Percentiles rank a stretch among this genome's conserved stretches.
These are phyloP conservation scores for Eudemis profundana DNA, from an alignment of 2,888 invertebrate genomes.

Conservation along the genomic window DNA sequence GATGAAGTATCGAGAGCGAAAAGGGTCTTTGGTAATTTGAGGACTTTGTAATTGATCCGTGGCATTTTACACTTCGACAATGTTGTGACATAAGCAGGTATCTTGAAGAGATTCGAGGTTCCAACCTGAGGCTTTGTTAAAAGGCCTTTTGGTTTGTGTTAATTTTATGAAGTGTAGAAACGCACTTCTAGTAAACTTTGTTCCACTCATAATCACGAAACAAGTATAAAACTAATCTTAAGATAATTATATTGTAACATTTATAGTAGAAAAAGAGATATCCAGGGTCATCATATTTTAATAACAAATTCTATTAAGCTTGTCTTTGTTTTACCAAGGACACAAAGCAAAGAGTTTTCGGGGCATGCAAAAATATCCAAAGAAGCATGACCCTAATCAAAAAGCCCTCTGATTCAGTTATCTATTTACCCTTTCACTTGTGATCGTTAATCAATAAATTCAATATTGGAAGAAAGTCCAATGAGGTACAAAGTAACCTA, in stretches of 20 bases:
- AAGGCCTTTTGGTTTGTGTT: background rate
- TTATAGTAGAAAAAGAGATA: no score
- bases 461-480: conserved; percentile 15
- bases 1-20: conserved; percentile 3
- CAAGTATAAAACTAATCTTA: no score
- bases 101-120: background rate
- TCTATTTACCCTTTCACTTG: background rate
- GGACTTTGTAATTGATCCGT: background rate
- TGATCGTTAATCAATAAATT: conserved; percentile 4
- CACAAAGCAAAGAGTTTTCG: background rate
- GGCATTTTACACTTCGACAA: conserved; percentile 1
- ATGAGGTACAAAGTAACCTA: conserved; percentile 19
- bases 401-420: background rate
- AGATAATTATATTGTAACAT: no score
- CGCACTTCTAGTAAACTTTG: no score
- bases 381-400: background rate
- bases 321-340: background rate
- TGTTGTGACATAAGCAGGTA: background rate
- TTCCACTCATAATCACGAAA: no score
- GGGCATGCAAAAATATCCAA: background rate
- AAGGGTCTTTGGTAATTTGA: conserved; percentile 8
- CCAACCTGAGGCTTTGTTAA: background rate
- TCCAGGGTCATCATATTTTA: no score
- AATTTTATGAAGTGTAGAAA: background rate
- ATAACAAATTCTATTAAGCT: no score